Percentiles rank a stretch among this genome's conserved stretches.
Evolutionary conservation across 2,888 invertebrate species (phyloP).

Genomic region (Dicyrtomina minuta): DNA sequence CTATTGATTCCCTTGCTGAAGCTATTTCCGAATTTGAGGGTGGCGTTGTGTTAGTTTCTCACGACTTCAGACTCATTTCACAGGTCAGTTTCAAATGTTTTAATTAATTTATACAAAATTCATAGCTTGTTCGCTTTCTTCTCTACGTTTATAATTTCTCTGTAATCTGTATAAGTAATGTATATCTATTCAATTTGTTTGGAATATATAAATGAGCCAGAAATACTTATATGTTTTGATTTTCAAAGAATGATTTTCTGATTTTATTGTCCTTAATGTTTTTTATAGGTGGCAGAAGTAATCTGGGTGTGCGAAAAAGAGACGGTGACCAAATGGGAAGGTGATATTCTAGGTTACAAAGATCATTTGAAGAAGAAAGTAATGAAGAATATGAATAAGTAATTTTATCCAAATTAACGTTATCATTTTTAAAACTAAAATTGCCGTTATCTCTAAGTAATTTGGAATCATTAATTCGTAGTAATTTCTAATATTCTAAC

Average conservation of each 20-base stretch:
- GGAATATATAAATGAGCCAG: no score
- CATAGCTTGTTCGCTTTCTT: neutral
- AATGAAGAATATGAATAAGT: no score
- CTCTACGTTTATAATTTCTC: neutral
- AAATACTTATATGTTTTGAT: no score
- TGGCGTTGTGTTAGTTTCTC: conserved; percentile 97
- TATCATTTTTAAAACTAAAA: no score
- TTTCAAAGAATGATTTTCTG: neutral
- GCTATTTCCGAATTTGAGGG: conserved; percentile 98
- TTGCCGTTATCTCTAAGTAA: no score
- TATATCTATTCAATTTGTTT: neutral
- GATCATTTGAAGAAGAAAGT: conserved; percentile 87
- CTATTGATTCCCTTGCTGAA: conserved; percentile 97
- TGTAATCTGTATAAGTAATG: neutral
- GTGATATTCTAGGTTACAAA: conserved; percentile 94
- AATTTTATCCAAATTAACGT: no score
- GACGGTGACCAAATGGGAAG: conserved; percentile 94
- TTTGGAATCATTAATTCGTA: no score
- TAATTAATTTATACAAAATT: neutral
- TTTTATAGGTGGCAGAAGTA: conserved; percentile 87
- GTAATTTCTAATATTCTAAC: no score
- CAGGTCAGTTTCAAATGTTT: conserved; percentile 67
- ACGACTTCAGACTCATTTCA: conserved; percentile 98
- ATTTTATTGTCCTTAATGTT: neutral
- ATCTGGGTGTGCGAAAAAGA: conserved; percentile 99